Conservation (phyloP, 2,888 invertebrate species). For the Lasioglossum calceatum region DNA sequence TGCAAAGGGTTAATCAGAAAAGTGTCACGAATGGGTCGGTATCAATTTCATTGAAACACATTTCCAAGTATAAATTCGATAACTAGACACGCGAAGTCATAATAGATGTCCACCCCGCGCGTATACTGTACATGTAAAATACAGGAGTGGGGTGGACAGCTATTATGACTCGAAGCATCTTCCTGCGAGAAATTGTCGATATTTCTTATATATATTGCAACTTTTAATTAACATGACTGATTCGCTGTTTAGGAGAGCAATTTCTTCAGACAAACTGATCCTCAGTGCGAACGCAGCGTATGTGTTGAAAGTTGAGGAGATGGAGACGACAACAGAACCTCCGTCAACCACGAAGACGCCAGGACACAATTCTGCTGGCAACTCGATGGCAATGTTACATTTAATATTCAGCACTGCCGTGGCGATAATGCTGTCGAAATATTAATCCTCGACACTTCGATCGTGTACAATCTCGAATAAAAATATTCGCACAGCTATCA, state of each 20-base stretch:
- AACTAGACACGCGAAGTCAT: no score
- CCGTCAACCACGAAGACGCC: background rate
- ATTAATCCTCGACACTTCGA: background rate
- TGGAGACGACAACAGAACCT: background rate
- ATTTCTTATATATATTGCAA: no score
- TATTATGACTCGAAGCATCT: background rate
- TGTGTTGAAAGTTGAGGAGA: constrained; percentile 48
- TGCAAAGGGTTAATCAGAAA: background rate
- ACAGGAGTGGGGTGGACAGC: background rate
- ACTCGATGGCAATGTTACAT: background rate
- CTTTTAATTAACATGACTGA: background rate
- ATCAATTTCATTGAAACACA: no score
- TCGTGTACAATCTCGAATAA: background rate
- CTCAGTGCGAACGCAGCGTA: constrained; percentile 66
- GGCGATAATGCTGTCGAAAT: background rate
- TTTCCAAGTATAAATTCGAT: no score
- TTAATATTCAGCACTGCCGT: constrained; percentile 24
- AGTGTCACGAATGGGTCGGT: no score
- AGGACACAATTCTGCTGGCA: constrained; percentile 8
- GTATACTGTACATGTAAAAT: no score
- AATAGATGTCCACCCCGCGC: no score
- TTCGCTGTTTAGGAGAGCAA: constrained; percentile 30
- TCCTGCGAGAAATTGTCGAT: background rate
- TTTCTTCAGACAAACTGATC: constrained; percentile 30
- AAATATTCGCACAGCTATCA: background rate